Percentiles rank a stretch among this genome's conserved stretches.
phyloP scores from a whole-genome alignment of 1,140 invertebrate species.

The Drosophila oshimai region DNA sequence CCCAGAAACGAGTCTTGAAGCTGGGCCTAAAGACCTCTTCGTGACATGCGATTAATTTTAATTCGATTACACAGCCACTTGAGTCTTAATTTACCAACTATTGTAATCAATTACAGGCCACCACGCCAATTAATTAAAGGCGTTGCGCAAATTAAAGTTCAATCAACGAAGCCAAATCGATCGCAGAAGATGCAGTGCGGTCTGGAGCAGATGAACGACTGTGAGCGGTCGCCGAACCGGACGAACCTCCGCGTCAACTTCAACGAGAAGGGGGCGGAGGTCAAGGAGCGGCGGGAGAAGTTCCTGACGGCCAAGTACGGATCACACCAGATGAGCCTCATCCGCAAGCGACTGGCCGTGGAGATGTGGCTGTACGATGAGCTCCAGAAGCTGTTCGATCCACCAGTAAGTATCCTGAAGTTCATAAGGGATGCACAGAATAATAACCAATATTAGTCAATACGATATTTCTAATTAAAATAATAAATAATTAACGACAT shows the following conservation, averaged over 20 bases:
- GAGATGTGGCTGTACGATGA: constrained; percentile 99
- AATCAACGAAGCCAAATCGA: constrained; percentile 44
- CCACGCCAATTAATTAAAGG: constrained; percentile 51
- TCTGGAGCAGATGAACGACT: constrained; percentile 82
- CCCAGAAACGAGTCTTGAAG: constrained; percentile 40
- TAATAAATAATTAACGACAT: neutral
- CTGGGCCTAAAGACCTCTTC: no score
- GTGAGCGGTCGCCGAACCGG: constrained; percentile 89
- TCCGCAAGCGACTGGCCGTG: constrained; percentile 95
- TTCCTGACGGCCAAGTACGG: constrained; percentile 98
- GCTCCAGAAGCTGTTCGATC: constrained; percentile 94
- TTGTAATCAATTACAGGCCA: constrained; percentile 61
- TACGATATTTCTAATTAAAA: no score
- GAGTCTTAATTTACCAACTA: constrained; percentile 42
- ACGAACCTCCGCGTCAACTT: constrained; percentile 93
- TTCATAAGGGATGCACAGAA: no score
- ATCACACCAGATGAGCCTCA: constrained; percentile 97
- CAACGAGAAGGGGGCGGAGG: constrained; percentile 91
- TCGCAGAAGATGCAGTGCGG: constrained; percentile 79
- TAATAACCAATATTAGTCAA: no score
- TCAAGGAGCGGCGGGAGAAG: constrained; percentile 94
- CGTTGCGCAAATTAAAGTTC: constrained; percentile 46
- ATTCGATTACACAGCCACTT: constrained; percentile 52
- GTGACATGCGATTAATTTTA: constrained; percentile 32
- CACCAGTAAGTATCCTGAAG: constrained; percentile 89